Base-by-base conservation (phyloP, 2,797 vertebrate genomes). In the Lophura swinhoii region DNA sequence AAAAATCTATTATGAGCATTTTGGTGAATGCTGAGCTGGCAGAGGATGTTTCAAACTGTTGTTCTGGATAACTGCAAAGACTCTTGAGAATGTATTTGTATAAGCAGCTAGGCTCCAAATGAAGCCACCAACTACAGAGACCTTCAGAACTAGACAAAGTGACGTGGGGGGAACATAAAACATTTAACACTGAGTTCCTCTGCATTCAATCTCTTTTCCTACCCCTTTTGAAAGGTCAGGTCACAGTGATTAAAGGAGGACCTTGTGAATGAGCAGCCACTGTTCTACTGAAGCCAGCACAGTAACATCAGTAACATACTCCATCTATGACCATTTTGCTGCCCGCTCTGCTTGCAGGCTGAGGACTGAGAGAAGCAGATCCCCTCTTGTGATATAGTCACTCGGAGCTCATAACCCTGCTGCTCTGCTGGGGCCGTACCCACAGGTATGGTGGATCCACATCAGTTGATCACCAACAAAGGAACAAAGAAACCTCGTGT, bases 41-140 rank as follows among this genome's bases (percentile, higher is more conserved):
- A 95, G 59, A 90, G 22, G 66, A 80, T 39, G 60, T 44, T 77
- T 70, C 74, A 84, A 44, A 60, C 31, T 64, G 37, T 22, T 86
- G 49, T 63, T 95, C 2, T 63, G 39, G 43, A 8, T 39, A 90
- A 60, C 59, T 77, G 62, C 68, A 93, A 67, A 71, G 68, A 49
- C 84, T 91, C 41, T 71, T 62, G 39, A 43, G 53, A 88, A 66
- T 9, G 68, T 67, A 82, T 26, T 26, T 81, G 29, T 56, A 58
- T 62, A 85, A 91, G 43, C 18, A 81, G 1, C 28, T 43, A 78
- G 60, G 56, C 11, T 69, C 31, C 51, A 85, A 81, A 78, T 3
- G 15, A 85, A 91, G 43, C 59, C 23, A 41, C 31, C 49, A 53
- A 53, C 58, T 85, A 17, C 0, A 26, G 0, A 1, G 60, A 77